Conservation (phyloP, 2,888 invertebrate genomes). For the Dendrolimus houi region DNA sequence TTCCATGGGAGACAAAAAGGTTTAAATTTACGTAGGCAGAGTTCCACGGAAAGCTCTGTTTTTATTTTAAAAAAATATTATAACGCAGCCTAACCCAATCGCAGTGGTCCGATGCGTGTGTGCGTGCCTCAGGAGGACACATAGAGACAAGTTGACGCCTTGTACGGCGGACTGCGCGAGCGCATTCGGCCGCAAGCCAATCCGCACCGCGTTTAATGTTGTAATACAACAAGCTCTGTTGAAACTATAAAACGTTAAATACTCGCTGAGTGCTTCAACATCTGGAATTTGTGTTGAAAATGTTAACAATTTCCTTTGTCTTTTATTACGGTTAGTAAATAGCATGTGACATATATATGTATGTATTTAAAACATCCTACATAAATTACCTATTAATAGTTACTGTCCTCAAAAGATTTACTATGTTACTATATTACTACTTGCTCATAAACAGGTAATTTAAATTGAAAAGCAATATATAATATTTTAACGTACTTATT, state of each 20-base stretch:
- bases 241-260: not conserved
- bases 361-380: too few relatives aligned
- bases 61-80: not conserved
- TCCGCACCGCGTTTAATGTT: not conserved
- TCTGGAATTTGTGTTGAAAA: not conserved
- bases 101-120: not conserved
- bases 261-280: not conserved
- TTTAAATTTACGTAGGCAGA: too few relatives aligned
- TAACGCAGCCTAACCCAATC: not conserved
- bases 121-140: conserved; percentile 1
- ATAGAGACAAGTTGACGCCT: conserved; percentile 5
- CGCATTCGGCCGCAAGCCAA: conserved; percentile 2
- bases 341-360: too few relatives aligned
- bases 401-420: too few relatives aligned
- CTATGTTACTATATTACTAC: too few relatives aligned
- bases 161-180: conserved; percentile 1
- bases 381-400: too few relatives aligned
- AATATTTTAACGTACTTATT: too few relatives aligned
- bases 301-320: not conserved
- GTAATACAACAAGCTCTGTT: not conserved
- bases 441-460: too few relatives aligned
- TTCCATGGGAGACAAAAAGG: too few relatives aligned
- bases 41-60: too few relatives aligned
- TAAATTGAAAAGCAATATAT: too few relatives aligned
- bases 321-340: too few relatives aligned